Evolutionary conservation across 2,888 invertebrate genomes (phyloP), one percentile per base, ranked within the genome.

Genomic region (Chaetogeoica ovagalla): DNA sequence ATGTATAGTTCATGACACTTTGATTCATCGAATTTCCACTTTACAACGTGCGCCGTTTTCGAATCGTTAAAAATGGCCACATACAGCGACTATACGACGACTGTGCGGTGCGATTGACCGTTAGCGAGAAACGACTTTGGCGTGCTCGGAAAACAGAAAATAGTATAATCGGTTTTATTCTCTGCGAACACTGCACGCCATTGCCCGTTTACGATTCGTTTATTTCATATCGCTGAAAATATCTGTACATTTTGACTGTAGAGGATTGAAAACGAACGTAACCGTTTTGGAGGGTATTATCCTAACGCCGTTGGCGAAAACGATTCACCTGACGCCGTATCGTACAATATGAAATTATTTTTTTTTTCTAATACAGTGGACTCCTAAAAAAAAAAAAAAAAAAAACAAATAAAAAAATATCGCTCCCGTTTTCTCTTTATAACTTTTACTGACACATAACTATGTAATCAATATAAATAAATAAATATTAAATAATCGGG

Each of bases 171-270:
- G 30, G 30, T 63, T 63, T 43, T 43, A 43, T 43, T 43, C 7
- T 43, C 43, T 43, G 43, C 43, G 8, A 9, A 43, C 43, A 43
- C 37, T 63, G 63, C 63, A 63, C 6, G 63, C 63, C 37, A 37
- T 37, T 19, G 13, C 43, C 37, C 63, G 30, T 55, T 69, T 55
- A 39, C 21, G 70, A 59, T 59, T 71, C 70, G 19, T 71, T 70
- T 70, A 57, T 59, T 59, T 39, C 17, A 59, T 37, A 59, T 69
- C 57, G 37, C 4, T 15, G 19, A 55, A 55, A 70, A 57, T 37
- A 57, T 13, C 37, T 19, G 57, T 57, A 57, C 70, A 21, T 23
- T 71, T 59, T 39, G 71, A 71, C 59, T 71, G 39, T 9, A 37
- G 52, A 55, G 23, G 55, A 70, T 70, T 70, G 30, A 37, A 70